Conservation (phyloP, 2,888 invertebrate genomes). For the Calameuta pallipes region DNA sequence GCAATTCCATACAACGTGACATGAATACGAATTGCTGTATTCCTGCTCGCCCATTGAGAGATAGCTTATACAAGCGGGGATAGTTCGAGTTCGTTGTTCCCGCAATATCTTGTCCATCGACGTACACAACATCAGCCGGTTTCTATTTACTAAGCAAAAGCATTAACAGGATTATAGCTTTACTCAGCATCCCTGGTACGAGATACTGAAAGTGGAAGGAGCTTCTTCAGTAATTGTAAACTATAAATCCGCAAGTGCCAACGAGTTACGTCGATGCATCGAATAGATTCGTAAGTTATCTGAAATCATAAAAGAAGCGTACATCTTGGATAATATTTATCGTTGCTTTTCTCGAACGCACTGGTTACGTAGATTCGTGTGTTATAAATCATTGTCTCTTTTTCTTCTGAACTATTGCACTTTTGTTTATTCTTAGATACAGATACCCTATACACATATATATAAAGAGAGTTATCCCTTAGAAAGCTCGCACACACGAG, state of each 20-base stretch:
- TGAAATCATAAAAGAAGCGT: neutral
- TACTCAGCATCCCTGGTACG: neutral
- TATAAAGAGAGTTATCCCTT: neutral
- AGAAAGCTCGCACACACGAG: neutral
- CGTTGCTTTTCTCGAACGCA: neutral
- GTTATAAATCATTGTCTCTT: neutral
- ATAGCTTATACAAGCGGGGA: slow-evolving; percentile 6
- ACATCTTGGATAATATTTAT: neutral
- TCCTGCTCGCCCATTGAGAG: slow-evolving; percentile 11
- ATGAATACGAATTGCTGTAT: slow-evolving; percentile 20
- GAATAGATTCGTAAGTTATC: neutral
- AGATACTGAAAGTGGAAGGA: neutral
- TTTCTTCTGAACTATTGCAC: neutral
- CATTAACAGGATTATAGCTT: neutral
- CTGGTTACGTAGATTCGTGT: neutral
- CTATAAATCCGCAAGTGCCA: neutral
- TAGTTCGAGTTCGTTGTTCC: neutral
- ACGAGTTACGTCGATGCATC: neutral
- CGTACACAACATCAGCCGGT: neutral
- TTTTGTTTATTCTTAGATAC: neutral
- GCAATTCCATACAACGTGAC: slow-evolving; percentile 20
- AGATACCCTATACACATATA: neutral
- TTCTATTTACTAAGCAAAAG: neutral
- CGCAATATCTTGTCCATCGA: neutral
- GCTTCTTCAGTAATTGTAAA: neutral